phyloP scores from a whole-genome alignment of 1,140 invertebrate species.

The Macrocentrus cingulum region DNA sequence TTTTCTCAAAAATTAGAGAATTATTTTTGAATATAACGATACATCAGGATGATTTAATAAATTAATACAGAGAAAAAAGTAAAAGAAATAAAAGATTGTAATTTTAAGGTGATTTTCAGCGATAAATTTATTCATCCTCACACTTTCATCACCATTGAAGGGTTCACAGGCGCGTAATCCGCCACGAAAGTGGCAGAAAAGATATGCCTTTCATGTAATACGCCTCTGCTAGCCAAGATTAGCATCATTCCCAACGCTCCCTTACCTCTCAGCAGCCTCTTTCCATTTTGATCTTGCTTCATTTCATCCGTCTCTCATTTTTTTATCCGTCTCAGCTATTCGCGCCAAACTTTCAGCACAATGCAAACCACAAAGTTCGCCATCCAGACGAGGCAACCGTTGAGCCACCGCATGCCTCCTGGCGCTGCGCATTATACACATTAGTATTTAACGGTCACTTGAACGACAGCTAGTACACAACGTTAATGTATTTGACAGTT shows the following conservation, averaged over 20 bases:
- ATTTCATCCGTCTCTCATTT: constrained; percentile 16
- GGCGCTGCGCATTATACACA: too few species aligned
- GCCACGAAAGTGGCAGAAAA: constrained; percentile 33
- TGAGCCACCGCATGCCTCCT: too few species aligned
- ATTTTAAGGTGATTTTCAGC: too few species aligned
- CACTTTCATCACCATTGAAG: constrained; percentile 13
- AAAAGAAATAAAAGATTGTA: too few species aligned
- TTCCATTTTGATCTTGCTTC: constrained; percentile 24
- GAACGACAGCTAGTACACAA: not conserved
- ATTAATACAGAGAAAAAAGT: too few species aligned
- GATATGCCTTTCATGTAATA: constrained; percentile 48
- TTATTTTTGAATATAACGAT: too few species aligned
- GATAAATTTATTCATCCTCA: not conserved
- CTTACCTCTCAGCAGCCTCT: constrained; percentile 3
- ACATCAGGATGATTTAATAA: too few species aligned
- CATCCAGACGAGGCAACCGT: too few species aligned
- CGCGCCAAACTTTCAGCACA: constrained; percentile 11
- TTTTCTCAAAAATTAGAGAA: too few species aligned
- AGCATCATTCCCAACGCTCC: constrained; percentile 34
- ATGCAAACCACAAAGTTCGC: too few species aligned
- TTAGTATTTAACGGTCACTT: constrained; percentile 7
- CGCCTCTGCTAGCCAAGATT: constrained; percentile 43
- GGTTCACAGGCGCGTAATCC: constrained; percentile 23
- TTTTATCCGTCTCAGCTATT: not conserved
- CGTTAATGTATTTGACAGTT: not conserved